These are phyloP conservation scores for Spinus olivaceus DNA, from an alignment of 2,797 vertebrate species.

Conservation along the genomic window DNA sequence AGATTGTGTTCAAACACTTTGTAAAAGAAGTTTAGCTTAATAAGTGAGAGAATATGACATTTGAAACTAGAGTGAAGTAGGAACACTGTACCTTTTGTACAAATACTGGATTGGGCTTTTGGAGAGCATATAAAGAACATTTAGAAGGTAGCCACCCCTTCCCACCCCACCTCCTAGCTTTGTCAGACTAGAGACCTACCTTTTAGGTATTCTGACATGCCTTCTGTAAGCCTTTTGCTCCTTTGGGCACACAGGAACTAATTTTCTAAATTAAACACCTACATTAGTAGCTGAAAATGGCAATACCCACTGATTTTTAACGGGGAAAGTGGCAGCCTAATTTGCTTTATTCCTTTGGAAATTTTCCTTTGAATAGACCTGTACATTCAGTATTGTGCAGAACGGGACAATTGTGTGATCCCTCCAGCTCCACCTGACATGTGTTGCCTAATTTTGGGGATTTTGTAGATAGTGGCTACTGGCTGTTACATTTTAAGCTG, in stretches of 20 bases:
- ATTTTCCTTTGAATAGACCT: neutral
- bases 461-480: neutral
- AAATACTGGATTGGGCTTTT: neutral
- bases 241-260: neutral
- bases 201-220: neutral
- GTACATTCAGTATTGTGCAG: neutral
- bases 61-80: neutral
- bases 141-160: neutral
- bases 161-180: neutral
- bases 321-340: neutral
- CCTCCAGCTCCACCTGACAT: neutral
- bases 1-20: neutral
- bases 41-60: neutral
- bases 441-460: neutral
- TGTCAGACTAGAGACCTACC: neutral
- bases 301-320: neutral
- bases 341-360: neutral
- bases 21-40: neutral
- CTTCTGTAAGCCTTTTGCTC: neutral
- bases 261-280: neutral
- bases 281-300: neutral
- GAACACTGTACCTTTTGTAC: neutral
- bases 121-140: neutral
- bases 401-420: neutral
- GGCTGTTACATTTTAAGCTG: neutral